Conservation (phyloP, 2,113 vertebrate genomes). For the Glaucomys volans region DNA sequence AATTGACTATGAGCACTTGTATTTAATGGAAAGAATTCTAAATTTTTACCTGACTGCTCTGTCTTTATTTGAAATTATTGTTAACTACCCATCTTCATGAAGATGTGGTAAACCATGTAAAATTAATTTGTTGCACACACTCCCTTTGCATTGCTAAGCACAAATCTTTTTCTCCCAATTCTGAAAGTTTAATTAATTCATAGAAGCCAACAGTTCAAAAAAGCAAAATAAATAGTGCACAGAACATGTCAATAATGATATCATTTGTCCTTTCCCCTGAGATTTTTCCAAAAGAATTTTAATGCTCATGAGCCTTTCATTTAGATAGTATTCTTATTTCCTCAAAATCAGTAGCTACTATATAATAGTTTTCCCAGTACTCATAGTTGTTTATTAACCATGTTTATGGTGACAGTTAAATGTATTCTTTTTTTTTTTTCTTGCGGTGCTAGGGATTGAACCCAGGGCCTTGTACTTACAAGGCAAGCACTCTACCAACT, state of each 20-base stretch:
- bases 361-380: not conserved
- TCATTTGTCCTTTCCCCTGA: not conserved
- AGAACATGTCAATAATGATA: not conserved
- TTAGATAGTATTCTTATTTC: not conserved
- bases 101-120: not conserved
- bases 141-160: not conserved
- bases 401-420: not conserved
- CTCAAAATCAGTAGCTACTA: not conserved
- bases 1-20: not conserved
- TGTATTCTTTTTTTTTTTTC: not conserved
- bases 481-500: no score
- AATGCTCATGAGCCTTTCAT: not conserved
- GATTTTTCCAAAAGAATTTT: not conserved
- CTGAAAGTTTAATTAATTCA: not conserved
- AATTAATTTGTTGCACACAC: not conserved
- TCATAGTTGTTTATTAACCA: not conserved
- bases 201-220: not conserved
- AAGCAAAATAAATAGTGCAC: not conserved
- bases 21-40: not conserved
- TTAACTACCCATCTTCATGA: not conserved
- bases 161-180: not conserved
- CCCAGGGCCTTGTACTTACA: no score
- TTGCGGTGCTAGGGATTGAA: no score
- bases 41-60: conserved; percentile 6
- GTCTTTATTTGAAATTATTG: not conserved